Evolutionary conservation across 1,140 invertebrate genomes (phyloP), one percentile per base, ranked within the genome.

Genomic region (Drosophila kohkoa): DNA sequence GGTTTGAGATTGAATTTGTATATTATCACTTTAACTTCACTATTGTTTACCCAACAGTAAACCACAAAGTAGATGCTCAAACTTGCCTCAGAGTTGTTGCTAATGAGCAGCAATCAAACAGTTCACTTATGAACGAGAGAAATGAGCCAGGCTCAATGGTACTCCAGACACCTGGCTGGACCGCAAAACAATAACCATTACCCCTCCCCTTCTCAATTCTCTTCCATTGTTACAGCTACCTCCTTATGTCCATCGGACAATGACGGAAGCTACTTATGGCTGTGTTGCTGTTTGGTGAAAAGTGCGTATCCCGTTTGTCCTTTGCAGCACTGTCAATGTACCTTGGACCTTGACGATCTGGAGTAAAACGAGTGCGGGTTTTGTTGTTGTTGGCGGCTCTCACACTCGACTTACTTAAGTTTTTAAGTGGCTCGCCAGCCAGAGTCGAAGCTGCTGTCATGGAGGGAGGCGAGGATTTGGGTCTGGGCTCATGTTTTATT

Each of bases 401-500:
- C 66, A 72, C 72, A 55, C 80, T 79, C 72, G 58, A 69, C 48
- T 58, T 82, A 48, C 51, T 55, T 82, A 72, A 79, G 83, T 54
- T 83, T 71, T 81, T 55, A 64, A 86, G 79, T 74, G 52, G 43
- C 16, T 41, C 35, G 57, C 15, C 13, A 11, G 54, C 25, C 11
- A 51, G 11, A 38, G 10, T 8, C 48, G 51, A 45, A 46, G 16
- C 25, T 15, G 70, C 16, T 35, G 59, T 32, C 63, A 38, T n/a
- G 64, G 38, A 49, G 10, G 48, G 28, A 38, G 35, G 20, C 20
- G 20, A 46, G 54, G 41, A 25, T 38, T 63, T 38, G 35, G 49
- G 59, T 45, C 35, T 63, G 46, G 52, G 51, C 83, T 88, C 83
- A 88, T 88, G 83, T 81, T 68, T 88, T 89, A 88, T 88, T 88